A percentile compares a stretch with the other conserved stretches of the same genome.
These are phyloP conservation scores for Gambusia affinis DNA, from an alignment of 2,113 vertebrate genomes.

Conservation along the genomic window DNA sequence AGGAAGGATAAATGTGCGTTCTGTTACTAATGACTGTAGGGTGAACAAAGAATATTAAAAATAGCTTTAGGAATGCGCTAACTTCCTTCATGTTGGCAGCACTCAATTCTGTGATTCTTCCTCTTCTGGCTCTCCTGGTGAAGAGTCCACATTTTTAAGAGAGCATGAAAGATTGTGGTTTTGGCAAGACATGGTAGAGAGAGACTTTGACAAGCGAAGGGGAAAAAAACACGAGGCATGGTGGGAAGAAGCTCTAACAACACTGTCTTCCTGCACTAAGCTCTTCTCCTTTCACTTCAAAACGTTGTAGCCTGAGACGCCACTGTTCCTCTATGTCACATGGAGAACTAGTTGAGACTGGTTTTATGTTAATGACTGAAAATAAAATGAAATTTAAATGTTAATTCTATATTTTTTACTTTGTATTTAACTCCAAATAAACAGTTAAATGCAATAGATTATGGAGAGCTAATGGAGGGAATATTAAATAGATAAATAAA, in stretches of 20 bases:
- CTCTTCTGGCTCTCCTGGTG: neutral
- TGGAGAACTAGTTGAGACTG: slow-evolving; percentile 7
- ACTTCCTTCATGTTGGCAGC: neutral
- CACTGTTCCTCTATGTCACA: slow-evolving; percentile 11
- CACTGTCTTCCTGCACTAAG: slow-evolving; percentile 12
- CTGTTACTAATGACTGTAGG: slow-evolving; percentile 14
- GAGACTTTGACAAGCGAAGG: neutral
- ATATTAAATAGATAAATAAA: no score
- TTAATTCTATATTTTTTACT: neutral
- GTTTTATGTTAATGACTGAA: neutral
- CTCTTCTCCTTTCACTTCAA: slow-evolving; percentile 32
- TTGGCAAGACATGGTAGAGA: neutral
- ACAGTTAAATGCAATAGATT: no score
- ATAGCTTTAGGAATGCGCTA: neutral
- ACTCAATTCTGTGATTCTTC: neutral
- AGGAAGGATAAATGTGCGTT: slow-evolving; percentile 6
- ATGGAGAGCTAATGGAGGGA: no score
- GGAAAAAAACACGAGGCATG: neutral
- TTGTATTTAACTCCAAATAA: neutral
- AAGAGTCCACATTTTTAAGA: neutral
- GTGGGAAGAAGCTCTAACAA: slow-evolving; percentile 22
- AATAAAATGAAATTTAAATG: neutral
- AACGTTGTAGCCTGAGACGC: slow-evolving; percentile 12
- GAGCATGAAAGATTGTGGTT: neutral
- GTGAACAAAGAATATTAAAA: slow-evolving; percentile 8